A percentile compares a stretch with the other conserved stretches of the same genome.
Conservation (phyloP, 64 coral and sea anemone species). For the Porites australiensis region DNA sequence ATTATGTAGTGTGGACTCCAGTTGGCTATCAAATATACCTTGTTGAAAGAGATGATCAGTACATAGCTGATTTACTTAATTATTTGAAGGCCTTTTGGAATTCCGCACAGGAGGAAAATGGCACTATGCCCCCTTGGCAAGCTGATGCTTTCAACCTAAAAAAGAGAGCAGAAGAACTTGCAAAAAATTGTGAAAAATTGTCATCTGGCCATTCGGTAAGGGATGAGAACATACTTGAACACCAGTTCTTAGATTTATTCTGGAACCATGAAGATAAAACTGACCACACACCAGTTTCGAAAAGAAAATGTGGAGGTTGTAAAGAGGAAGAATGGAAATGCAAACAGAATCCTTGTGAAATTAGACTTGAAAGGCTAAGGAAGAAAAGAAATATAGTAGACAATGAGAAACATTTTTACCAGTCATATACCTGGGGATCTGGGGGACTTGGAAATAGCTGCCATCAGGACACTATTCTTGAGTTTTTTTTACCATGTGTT, state of each 20-base stretch:
- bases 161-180: conserved; percentile 22
- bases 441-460: conserved; percentile 26
- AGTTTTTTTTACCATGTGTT: conserved; percentile 44
- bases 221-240: neutral
- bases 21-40: neutral
- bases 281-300: neutral
- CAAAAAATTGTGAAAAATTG: neutral
- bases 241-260: conserved; percentile 10
- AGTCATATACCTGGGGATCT: conserved; percentile 48
- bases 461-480: conserved; percentile 45
- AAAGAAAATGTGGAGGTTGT: conserved; percentile 44
- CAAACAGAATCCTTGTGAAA: conserved; percentile 45
- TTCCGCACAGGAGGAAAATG: neutral
- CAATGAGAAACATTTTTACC: neutral
- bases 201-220: neutral
- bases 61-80: neutral
- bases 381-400: conserved; percentile 5
- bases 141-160: conserved; percentile 15
- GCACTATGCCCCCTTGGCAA: conserved; percentile 18
- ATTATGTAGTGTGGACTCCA: too few species aligned
- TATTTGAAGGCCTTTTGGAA: conserved; percentile 44
- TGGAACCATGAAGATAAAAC: neutral
- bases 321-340: conserved; percentile 53
- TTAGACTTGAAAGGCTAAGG: neutral
- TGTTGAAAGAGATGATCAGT: conserved; percentile 27